Evolutionary conservation across 92 coral and sea anemone species (phyloP), one percentile per base, ranked within the genome.

Genomic region (Plumapathes pennacea): DNA sequence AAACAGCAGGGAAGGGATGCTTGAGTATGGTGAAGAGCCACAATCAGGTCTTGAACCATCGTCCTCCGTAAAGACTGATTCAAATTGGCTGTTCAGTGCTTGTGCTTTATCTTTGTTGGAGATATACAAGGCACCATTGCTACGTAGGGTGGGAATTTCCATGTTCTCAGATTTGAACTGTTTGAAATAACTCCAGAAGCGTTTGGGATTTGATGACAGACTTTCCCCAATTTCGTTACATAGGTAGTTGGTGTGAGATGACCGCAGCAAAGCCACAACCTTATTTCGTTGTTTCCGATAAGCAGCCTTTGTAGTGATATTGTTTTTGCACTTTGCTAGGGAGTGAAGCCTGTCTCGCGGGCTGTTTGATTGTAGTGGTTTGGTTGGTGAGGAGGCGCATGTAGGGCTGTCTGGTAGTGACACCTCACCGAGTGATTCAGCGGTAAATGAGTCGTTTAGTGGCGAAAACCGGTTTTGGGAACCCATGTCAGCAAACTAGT

Each of bases 101-200:
- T 70, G 38, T 20, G 78, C 78, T 54, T 58, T 60, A 47, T 62
- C 78, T 42, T 42, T 61, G 38, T 49, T 48, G 36, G 71, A 48
- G 71, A 48, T 49, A 34, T 46, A 34, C 23, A 34, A 29, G 22
- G 40, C 22, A 31, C 40, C 60, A 18, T 48, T 48, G 30, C 36
- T 33, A 31, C 60, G 58, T 40, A 64, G 59, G 17, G 71, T 64
- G 31, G 61, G 71, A 27, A 64, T 64, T 30, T 38, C 71, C 18
- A 24, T 49, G 45, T 50, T 50, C 37, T 64, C 71, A 14, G 46
- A 27, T 28, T 59, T 46, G 15, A 37, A 13, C 9, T 5, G 46
- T 38, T 64, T 64, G 9, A 64, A 33, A 37, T 46, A 34, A 25
- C 71, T 64, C 71, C 71, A 68, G 34, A 68, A 68, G 22, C 43